Evolutionary conservation across 2,888 invertebrate genomes (phyloP), one percentile per base, ranked within the genome.

Genomic region (Poecilobothrus nobilitatus): DNA sequence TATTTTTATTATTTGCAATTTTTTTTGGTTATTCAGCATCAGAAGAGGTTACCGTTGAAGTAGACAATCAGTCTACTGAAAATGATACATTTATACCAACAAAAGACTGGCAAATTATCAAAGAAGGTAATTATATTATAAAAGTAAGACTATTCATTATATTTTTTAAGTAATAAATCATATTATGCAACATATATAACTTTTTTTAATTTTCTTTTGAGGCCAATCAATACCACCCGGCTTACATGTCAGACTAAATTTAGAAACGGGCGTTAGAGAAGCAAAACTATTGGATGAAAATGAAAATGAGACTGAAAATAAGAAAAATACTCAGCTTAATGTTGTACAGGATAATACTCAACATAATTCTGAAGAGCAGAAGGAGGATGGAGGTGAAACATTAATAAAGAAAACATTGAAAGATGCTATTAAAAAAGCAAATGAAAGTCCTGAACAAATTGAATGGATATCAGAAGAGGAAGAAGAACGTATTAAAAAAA

Each of bases 211-310:
- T 63, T 53, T 69, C 61, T 66, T 78, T 79, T 64, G 73, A 90
- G 92, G 88, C 70, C 90, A 91, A 78, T 82, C 84, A 21, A 84
- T 92, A 73, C 91, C 92, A 1, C 80, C 84, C 69, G 92, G 92
- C 1, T 81, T 92, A 4, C 92, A 93, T 78, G 84, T 91, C 7
- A 83, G 91, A 66, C 85, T 92, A 70, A 89, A 92, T 81, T 81
- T 93, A n/a, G 81, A 88, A 79, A 91, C 90, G 15, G 91, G 91
- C 0, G 76, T 85, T 71, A 88, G 86, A 62, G 91, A 92, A 79
- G 92, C 91, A 0, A 92, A 91, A 80, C 79, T 92, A 53, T 74
- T 91, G 72, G 87, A 88, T 34, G 87, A 88, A 44, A 76, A 27
- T 27, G 3, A 27, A 27, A 27, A 27, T 27, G 76, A 78, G 65